Evolutionary conservation across 1,140 invertebrate genomes (phyloP).

Genomic region (Plectus sambesii): DNA sequence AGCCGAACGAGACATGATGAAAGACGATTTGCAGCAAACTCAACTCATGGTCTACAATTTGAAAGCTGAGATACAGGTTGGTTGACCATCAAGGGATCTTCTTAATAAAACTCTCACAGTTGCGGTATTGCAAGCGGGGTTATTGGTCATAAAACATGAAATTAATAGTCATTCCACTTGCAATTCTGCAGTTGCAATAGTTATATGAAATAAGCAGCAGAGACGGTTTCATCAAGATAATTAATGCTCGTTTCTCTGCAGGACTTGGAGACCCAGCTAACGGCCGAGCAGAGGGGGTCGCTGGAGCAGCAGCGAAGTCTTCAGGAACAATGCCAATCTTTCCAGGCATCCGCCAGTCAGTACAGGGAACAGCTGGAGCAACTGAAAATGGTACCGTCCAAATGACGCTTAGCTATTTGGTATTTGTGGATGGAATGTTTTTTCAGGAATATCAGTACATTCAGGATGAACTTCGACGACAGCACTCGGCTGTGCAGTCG

Average conservation of each 20-base stretch:
- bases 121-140: too few species aligned
- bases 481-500: conserved; percentile 50
- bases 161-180: too few species aligned
- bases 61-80: background rate
- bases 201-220: too few species aligned
- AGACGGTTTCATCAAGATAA: too few species aligned
- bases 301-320: conserved; percentile 48
- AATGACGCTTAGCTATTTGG: too few species aligned
- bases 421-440: too few species aligned
- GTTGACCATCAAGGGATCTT: conserved; percentile 36
- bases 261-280: conserved; percentile 46
- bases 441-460: conserved; percentile 54
- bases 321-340: conserved; percentile 48
- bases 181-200: too few species aligned
- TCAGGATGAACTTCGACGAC: conserved; percentile 54
- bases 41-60: conserved; percentile 1
- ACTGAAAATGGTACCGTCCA: conserved; percentile 51
- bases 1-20: conserved; percentile 9
- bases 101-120: conserved; percentile 13
- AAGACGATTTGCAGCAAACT: conserved; percentile 9
- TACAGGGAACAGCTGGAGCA: conserved; percentile 54
- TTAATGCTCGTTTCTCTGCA: conserved; percentile 2
- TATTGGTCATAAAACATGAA: too few species aligned
- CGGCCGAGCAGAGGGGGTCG: conserved; percentile 34
- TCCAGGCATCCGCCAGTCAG: conserved; percentile 51